Conservation (phyloP, 1,140 invertebrate species). For the Macrostomum lignano region DNA sequence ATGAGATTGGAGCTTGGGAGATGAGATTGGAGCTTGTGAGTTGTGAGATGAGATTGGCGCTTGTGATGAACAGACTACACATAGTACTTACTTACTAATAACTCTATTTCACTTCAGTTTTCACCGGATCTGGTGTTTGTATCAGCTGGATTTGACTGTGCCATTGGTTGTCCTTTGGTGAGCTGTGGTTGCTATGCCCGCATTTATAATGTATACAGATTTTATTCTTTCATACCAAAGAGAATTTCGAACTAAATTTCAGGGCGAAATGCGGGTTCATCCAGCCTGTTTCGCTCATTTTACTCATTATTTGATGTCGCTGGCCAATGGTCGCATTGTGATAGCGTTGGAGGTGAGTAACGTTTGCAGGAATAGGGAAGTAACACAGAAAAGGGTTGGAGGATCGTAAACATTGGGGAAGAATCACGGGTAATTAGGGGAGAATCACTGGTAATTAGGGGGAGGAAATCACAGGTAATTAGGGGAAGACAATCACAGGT, state of each 20-base stretch:
- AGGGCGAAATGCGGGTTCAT: conserved; percentile 66
- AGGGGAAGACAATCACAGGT: no score
- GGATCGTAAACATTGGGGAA: no score
- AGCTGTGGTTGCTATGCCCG: conserved; percentile 8
- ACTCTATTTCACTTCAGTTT: conserved; percentile 62
- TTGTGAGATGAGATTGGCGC: no score
- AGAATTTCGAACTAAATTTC: conserved; percentile 9
- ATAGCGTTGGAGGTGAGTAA: conserved; percentile 41
- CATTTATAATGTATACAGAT: neutral
- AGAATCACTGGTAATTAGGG: no score
- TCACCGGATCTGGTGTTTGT: conserved; percentile 53
- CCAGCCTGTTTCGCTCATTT: conserved; percentile 59
- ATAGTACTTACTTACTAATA: no score
- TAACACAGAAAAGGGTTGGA: no score
- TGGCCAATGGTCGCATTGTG: conserved; percentile 45
- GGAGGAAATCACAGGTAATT: no score
- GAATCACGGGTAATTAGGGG: no score
- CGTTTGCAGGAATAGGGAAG: conserved; percentile 8
- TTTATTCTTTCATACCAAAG: conserved; percentile 7
- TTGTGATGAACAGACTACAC: neutral
- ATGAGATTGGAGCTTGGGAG: no score
- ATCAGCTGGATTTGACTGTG: conserved; percentile 65
- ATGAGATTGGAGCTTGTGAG: no score
- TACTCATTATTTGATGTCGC: conserved; percentile 38
- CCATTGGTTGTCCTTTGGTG: conserved; percentile 56